phyloP scores from a whole-genome alignment of 92 coral and sea anemone genomes.

The Palythoa caribaeorum region DNA sequence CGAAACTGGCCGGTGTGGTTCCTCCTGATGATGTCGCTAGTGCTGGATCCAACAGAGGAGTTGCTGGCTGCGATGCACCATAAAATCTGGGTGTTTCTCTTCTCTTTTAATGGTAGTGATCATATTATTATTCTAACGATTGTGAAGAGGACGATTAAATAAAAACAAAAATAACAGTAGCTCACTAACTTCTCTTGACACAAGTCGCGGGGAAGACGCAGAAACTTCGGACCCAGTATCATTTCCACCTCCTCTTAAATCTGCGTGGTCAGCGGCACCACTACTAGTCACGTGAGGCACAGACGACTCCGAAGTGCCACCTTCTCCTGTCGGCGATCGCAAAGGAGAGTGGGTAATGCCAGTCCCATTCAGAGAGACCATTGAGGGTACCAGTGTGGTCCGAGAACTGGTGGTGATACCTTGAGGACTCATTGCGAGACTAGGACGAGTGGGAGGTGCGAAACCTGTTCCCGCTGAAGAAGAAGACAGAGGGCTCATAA shows the following conservation, averaged over 20 bases:
- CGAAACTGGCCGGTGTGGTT: no score
- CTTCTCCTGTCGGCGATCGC: slow-evolving; percentile 71
- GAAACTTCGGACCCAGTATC: slow-evolving; percentile 88
- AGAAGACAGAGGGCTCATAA: slow-evolving; percentile 52
- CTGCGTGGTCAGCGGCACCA: slow-evolving; percentile 88
- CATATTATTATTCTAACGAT: no score
- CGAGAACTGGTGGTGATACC: slow-evolving; percentile 56
- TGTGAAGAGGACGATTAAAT: no score
- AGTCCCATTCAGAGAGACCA: slow-evolving; percentile 16
- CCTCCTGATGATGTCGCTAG: no score
- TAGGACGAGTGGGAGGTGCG: slow-evolving; percentile 66
- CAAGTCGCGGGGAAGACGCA: slow-evolving; percentile 79
- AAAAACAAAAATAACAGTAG: neutral
- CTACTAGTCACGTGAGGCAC: slow-evolving; percentile 94
- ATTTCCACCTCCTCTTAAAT: slow-evolving; percentile 65
- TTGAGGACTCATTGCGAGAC: slow-evolving; percentile 53
- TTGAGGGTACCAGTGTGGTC: slow-evolving; percentile 47
- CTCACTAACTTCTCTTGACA: slow-evolving; percentile 70
- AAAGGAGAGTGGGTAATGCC: slow-evolving; percentile 69
- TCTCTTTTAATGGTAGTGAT: no score
- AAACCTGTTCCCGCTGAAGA: slow-evolving; percentile 45
- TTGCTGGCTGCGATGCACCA: no score
- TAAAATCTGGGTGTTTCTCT: no score
- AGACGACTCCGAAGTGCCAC: slow-evolving; percentile 72
- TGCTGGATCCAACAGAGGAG: no score